Percentiles rank a stretch among this genome's conserved stretches.
phyloP scores from a whole-genome alignment of 1,140 invertebrate species.

The Bombus turneri region DNA sequence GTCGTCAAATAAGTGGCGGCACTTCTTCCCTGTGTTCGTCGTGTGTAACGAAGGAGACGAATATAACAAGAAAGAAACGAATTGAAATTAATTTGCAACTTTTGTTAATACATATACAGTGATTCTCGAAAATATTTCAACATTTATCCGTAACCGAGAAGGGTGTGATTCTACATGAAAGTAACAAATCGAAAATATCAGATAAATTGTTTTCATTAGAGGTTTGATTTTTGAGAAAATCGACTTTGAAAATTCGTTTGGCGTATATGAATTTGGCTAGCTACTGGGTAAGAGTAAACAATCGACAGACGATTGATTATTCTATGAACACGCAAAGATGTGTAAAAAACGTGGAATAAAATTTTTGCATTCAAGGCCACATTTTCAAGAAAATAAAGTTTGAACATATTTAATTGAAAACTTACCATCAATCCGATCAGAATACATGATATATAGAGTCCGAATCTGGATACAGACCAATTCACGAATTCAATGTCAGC shows the following conservation, averaged over 20 bases:
- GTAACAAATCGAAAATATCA: too few relatives aligned
- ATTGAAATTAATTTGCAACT: neutral
- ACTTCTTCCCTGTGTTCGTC: constrained; percentile 65
- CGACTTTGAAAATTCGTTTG: too few relatives aligned
- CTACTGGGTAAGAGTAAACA: too few relatives aligned
- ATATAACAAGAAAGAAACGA: neutral
- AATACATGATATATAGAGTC: constrained; percentile 69
- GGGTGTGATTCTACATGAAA: too few relatives aligned
- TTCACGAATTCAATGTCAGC: constrained; percentile 74
- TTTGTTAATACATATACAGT: neutral
- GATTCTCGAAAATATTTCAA: neutral
- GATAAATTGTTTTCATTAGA: too few relatives aligned
- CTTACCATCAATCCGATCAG: constrained; percentile 71
- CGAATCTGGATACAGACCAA: constrained; percentile 70
- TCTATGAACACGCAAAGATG: too few relatives aligned
- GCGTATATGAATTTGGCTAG: too few relatives aligned
- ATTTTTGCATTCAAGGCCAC: too few relatives aligned
- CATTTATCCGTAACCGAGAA: neutral
- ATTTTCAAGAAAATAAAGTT: too few relatives aligned
- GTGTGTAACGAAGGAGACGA: neutral
- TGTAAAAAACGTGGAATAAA: too few relatives aligned
- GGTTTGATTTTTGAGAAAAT: too few relatives aligned
- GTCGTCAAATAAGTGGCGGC: constrained; percentile 64
- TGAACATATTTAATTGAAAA: neutral
- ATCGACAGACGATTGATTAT: too few relatives aligned